A percentile compares a stretch with the other conserved stretches of the same genome.
phyloP scores from a whole-genome alignment of 2,113 vertebrate genomes.

The Coracopsis vasa region DNA sequence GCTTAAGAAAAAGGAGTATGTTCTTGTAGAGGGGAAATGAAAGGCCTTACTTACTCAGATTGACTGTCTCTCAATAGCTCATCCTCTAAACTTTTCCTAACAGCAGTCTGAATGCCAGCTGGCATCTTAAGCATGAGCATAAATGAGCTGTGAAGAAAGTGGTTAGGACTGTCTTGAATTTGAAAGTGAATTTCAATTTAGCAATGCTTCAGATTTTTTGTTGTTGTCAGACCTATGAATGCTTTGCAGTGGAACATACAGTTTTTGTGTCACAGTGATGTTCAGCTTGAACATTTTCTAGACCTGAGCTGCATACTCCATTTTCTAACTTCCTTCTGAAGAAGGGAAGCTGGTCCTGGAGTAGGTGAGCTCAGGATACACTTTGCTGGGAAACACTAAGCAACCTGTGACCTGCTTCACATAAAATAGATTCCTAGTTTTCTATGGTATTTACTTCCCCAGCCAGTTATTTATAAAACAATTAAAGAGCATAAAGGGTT shows the following conservation, averaged over 20 bases:
- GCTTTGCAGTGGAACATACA: neutral
- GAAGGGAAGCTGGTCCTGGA: neutral
- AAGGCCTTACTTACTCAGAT: constrained; percentile 19
- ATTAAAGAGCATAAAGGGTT: neutral
- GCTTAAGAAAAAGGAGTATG: neutral
- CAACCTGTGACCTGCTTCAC: neutral
- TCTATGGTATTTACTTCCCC: neutral
- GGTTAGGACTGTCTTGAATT: neutral
- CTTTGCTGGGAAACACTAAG: neutral
- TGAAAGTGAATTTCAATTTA: constrained; percentile 18
- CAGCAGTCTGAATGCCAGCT: constrained; percentile 2
- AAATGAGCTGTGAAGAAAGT: constrained; percentile 25
- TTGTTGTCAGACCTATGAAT: neutral
- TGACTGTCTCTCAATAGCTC: constrained; percentile 11
- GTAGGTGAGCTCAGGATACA: neutral
- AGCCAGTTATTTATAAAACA: neutral
- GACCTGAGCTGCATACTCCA: neutral
- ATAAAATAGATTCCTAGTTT: neutral
- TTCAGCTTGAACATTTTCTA: neutral
- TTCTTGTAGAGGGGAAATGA: constrained; percentile 19
- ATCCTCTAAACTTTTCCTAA: constrained; percentile 22
- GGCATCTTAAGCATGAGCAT: neutral
- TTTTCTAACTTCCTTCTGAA: neutral
- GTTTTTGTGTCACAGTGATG: neutral
- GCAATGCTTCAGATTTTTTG: neutral